These are phyloP conservation scores for Gymnodraco acuticeps DNA, from an alignment of 2,797 vertebrate species.

Conservation along the genomic window DNA sequence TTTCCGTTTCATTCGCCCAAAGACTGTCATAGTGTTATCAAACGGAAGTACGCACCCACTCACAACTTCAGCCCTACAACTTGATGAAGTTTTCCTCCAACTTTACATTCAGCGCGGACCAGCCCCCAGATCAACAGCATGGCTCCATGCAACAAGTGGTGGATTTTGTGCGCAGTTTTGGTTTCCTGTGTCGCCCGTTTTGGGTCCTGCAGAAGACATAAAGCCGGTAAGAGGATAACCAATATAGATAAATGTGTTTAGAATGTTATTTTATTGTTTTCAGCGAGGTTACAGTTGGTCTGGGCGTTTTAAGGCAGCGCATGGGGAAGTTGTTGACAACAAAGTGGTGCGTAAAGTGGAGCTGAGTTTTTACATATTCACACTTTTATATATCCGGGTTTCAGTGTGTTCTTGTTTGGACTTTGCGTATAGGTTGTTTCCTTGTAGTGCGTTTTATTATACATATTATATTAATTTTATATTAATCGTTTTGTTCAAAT, in stretches of 20 bases:
- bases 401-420: not conserved
- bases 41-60: conserved; percentile 72
- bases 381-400: rapidly evolving
- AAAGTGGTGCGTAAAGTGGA: conserved; percentile 55
- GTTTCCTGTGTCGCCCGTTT: conserved; percentile 38
- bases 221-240: conserved; percentile 67
- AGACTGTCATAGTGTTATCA: conserved; percentile 47
- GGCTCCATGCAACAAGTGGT: conserved; percentile 51
- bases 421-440: not conserved
- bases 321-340: not conserved
- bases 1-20: conserved; percentile 7
- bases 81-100: conserved; percentile 61
- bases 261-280: not conserved
- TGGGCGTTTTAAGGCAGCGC: not conserved
- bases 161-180: conserved; percentile 55
- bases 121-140: conserved; percentile 51
- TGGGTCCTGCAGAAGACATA: conserved; percentile 39
- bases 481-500: not conserved
- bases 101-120: conserved; percentile 30
- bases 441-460: rapidly evolving
- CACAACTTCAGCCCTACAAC: conserved; percentile 51
- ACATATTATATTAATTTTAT: not conserved
- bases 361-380: not conserved
- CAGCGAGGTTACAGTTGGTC: not conserved
- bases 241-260: not conserved